Base-by-base conservation (phyloP, 2,888 invertebrate species). In the Helobdella robusta region DNA sequence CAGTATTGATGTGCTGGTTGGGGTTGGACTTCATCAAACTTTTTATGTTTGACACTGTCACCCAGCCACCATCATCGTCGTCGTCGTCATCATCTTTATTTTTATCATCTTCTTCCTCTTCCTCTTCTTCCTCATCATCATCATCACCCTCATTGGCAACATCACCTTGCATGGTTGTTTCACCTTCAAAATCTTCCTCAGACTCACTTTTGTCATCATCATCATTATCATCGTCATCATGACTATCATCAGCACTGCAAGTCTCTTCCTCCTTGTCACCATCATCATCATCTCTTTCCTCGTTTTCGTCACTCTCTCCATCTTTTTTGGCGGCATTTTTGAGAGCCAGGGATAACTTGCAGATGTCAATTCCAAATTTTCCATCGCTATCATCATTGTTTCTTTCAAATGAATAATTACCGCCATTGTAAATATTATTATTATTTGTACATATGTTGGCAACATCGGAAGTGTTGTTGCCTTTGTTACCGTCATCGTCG, bases 31-130 rank as follows among this genome's bases (percentile, higher is more conserved):
- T 86, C 75, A 87, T 88, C 20, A 87, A 85, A 73, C 44, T 20
- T 20, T 69, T 83, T 28, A 94, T 82, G 79, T 95, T 97, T 4
- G 84, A 83, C 65, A 89, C 88, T 63, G 91, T 92, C 69, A 93
- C 91, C 92, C 91, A 93, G 60, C 84, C 85, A 35, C 73, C 80
- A 67, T 77, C 81, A 71, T 81, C 81, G 70, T 79, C 79, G 61
- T 77, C 78, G 63, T 80, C 81, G 66, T 86, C 85, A 25, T 75
- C 76, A 11, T 74, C 72, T n/a, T 70, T 71, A 0, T 71, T 73
- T 2, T 68, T 72, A 44, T 71, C 70, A 28, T 72, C 72, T 56
- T 69, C 69, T 11, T 56, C 54, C 32, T 20, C 30, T 36, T 11
- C 35, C 8, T 54, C 54, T 1, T 28, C 28, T 28, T 60, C 59